These are phyloP conservation scores for Mnemiopsis leidyi DNA, from an alignment of 37 sponge, comb jelly and placozoan species.

Conservation along the genomic window DNA sequence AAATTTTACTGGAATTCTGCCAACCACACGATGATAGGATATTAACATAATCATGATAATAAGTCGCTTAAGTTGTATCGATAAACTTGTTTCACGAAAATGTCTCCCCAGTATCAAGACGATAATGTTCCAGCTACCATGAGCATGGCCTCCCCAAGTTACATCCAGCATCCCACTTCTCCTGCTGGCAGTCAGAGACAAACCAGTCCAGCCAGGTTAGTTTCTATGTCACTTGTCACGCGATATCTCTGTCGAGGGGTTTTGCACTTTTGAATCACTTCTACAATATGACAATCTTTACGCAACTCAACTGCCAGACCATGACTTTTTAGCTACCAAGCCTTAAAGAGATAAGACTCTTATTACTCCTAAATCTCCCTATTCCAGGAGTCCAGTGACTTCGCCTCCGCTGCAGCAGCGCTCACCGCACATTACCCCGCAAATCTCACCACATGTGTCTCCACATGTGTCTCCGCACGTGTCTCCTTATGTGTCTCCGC, in stretches of 20 bases:
- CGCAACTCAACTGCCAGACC: too few relatives aligned
- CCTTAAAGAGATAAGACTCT: too few relatives aligned
- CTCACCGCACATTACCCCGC: constrained; percentile 34
- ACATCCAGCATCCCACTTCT: constrained; percentile 55
- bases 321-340: too few relatives aligned
- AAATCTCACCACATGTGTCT: constrained; percentile 46
- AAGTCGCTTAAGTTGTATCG: too few relatives aligned
- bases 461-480: constrained; percentile 46
- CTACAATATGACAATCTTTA: too few relatives aligned
- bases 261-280: too few relatives aligned
- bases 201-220: constrained; percentile 19
- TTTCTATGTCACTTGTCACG: too few relatives aligned
- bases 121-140: constrained; percentile 25
- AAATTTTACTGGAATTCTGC: too few relatives aligned
- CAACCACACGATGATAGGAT: too few relatives aligned
- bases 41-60: too few relatives aligned
- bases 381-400: constrained; percentile 22
- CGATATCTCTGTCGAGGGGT: too few relatives aligned
- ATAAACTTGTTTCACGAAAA: too few relatives aligned
- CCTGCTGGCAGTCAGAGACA: constrained; percentile 4
- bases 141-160: constrained; percentile 59
- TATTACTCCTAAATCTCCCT: neutral
- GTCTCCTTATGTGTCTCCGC: constrained; percentile 42
- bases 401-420: neutral
- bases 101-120: constrained; percentile 4